Evolutionary conservation across 1,140 invertebrate species (phyloP), one percentile per base, ranked within the genome.

Genomic region (Leguminivora glycinivorella): DNA sequence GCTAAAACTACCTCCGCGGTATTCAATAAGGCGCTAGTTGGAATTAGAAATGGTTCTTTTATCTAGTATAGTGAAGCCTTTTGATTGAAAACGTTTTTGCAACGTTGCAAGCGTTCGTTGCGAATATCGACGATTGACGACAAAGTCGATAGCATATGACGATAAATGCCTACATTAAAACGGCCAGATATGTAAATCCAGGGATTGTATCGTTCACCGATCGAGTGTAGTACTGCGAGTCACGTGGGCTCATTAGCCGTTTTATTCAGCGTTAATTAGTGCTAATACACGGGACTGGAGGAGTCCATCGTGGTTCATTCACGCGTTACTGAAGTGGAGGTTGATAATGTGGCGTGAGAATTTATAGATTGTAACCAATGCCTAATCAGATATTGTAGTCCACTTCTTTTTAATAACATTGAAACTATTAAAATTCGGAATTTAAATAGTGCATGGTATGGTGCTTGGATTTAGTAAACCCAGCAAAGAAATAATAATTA

Each of bases 191-290:
- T 63, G 58, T 63, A 34, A 63, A 60, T 63, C 26, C 58, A 17
- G 25, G 26, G 26, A 63, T 63, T 63, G 58, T 63, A 29, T 63
- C 14, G 58, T 19, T 63, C 26, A 63, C 26, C 58, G 26, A 31
- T 63, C 31, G 26, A 12, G 6, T 5, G 25, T 31, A 63, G n/a
- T 5, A 26, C 29, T 29, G 29, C 25, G 58, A 29, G 58, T 63
- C 58, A 63, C 58, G n/a, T 63, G 58, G 14, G 22, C 58, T n/a
- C 12, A 63, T 31, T 63, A 26, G n/a, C 26, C n/a, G 17, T 26
- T 63, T 63, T 29, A 63, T 63, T 63, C 12, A 63, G 26, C n/a
- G 26, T 31, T 63, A 63, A 63, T 63, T 31, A 63, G 29, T 31
- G 29, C 14, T 31, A 29, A 63, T 14, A 29, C 14, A 22, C 26